Base-by-base conservation (phyloP, 2,888 invertebrate species). In the Mystacides longicornis region DNA sequence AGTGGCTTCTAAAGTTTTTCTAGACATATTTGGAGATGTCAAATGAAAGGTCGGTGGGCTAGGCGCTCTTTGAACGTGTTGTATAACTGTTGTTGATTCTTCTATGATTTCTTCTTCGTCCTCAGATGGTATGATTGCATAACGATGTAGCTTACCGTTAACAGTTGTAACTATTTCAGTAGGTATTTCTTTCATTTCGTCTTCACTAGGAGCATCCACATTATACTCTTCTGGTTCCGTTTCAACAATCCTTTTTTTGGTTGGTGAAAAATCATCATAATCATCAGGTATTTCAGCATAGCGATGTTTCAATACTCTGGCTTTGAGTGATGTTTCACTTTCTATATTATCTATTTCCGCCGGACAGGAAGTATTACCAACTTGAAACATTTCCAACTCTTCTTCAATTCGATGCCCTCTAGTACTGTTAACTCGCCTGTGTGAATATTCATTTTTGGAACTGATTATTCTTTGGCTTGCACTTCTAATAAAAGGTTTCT, bases 1-100 rank as follows among this genome's bases (percentile, higher is more conserved):
- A 0, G 89, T 89, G 0, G 89, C 89, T 20, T 80, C 79, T 0
- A 85, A 71, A 67, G 85, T 85, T 64, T 80, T 81, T 50, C 79
- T 69, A 1, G 81, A 77, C 68, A 80, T 79, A 21, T 70, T 69
- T 18, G 70, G 67, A 3, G 65, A 64, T 16, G 63, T 60, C 27
- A 65, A 54, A 47, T 57, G 62, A 50, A 62, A 57, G 37, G 62
- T 60, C 16, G 63, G 56, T 18, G 64, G 45, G 53, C 60, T 60
- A 19, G 45, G 14, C 2, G 56, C 22, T 42, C 37, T 37, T 21
- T 33, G 51, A 37, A 46, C 20, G 5, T 23, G 48, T 49, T 51
- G 52, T 58, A 31, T 16, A 23, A 49, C 52, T 19, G 37, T 50
- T 9, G 42, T 48, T 5, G 19, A 33, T 7, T 49, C 70, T 62